These are phyloP conservation scores for Synanthedon vespiformis DNA, from an alignment of 2,888 invertebrate genomes.

Conservation along the genomic window DNA sequence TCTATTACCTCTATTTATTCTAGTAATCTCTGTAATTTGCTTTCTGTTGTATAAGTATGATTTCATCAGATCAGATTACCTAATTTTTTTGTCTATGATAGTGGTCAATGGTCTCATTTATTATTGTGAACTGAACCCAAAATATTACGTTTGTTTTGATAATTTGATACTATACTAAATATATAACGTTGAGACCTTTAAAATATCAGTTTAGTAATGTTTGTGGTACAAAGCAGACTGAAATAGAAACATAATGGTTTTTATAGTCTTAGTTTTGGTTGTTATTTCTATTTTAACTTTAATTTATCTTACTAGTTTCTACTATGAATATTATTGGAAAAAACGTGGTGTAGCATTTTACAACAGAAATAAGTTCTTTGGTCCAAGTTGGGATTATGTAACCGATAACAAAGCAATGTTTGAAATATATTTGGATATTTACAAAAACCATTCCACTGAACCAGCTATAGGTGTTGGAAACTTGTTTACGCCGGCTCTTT, in stretches of 20 bases:
- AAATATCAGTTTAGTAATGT: no score
- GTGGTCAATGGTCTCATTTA: no score
- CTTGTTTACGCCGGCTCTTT: constrained; percentile 18
- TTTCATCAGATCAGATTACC: no score
- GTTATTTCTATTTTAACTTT: neutral
- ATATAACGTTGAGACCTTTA: no score
- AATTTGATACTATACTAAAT: no score
- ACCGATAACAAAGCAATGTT: constrained; percentile 22
- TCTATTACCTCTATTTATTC: no score
- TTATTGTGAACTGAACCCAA: no score
- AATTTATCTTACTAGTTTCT: constrained; percentile 5
- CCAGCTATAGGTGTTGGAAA: constrained; percentile 32
- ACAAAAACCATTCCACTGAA: constrained; percentile 25
- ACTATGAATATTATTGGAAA: constrained; percentile 36
- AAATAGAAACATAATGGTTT: neutral
- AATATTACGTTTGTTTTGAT: no score
- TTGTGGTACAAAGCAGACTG: no score
- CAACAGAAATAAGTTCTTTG: constrained; percentile 20
- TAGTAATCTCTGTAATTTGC: no score
- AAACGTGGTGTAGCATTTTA: constrained; percentile 33
- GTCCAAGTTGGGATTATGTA: constrained; percentile 28
- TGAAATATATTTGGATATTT: constrained; percentile 20
- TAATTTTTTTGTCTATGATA: no score
- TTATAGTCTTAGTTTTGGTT: neutral
- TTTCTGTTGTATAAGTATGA: no score